Evolutionary conservation across 2,888 invertebrate species (phyloP).

Genomic region (Monoplex corrugatus): DNA sequence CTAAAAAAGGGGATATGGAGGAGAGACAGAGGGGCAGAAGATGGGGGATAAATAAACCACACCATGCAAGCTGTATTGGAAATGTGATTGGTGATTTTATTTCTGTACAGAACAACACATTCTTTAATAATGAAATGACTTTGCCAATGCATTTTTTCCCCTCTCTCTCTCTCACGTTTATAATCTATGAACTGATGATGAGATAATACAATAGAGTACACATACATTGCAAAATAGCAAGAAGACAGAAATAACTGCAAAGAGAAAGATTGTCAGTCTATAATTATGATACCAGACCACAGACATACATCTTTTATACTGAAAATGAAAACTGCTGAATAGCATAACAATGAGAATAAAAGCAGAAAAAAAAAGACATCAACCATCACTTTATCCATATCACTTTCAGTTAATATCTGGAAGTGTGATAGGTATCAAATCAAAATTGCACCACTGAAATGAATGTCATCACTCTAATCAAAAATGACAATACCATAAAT

Average conservation of each 20-base stretch:
- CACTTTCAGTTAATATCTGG: background rate
- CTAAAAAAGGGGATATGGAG: background rate
- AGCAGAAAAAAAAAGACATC: background rate
- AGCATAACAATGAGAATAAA: background rate
- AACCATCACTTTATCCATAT: background rate
- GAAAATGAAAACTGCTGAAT: background rate
- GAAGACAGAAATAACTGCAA: background rate
- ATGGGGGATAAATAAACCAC: slow-evolving; percentile 34
- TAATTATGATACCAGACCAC: background rate
- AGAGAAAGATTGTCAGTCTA: background rate
- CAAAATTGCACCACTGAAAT: too few species aligned
- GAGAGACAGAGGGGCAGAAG: background rate
- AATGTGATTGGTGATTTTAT: slow-evolving; percentile 46
- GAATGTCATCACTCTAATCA: too few species aligned
- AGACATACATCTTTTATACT: background rate
- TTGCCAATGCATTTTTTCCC: background rate
- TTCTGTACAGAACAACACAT: slow-evolving; percentile 47
- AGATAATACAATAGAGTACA: background rate
- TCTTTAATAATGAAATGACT: background rate
- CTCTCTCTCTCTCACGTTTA: background rate
- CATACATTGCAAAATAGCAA: background rate
- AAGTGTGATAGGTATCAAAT: too few species aligned
- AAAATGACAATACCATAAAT: too few species aligned
- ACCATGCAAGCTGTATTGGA: slow-evolving; percentile 44
- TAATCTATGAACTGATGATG: background rate